A percentile compares a stretch with the other conserved stretches of the same genome.
Conservation (phyloP, 1,140 invertebrate species). For the Drosophila quadrilineata region DNA sequence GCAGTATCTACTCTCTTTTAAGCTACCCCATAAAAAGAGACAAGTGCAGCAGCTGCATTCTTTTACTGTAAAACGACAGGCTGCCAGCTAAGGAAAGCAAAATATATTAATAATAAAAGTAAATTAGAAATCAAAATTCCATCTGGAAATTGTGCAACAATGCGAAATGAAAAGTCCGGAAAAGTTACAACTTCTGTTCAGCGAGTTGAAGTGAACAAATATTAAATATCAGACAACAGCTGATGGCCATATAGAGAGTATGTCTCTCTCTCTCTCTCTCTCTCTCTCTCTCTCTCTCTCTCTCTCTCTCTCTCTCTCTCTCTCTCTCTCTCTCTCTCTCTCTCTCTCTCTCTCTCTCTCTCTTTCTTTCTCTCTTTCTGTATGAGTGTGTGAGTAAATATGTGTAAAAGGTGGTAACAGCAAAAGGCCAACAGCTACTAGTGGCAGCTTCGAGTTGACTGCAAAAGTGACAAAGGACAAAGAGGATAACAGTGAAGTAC, state of each 20-base stretch:
- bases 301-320: too few species aligned
- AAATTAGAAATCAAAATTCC: constrained; percentile 16
- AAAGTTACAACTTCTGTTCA: neutral
- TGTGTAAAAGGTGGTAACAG: constrained; percentile 10
- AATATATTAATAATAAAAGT: constrained; percentile 7
- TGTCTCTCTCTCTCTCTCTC: too few species aligned
- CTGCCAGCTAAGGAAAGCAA: neutral
- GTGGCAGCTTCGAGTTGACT: neutral
- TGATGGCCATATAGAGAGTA: too few species aligned
- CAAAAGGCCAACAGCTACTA: neutral
- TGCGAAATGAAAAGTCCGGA: constrained; percentile 2
- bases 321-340: too few species aligned
- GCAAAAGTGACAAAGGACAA: neutral
- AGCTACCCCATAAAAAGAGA: too few species aligned
- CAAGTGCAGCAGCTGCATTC: neutral
- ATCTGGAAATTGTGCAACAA: constrained; percentile 14
- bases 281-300: too few species aligned
- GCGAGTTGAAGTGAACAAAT: neutral
- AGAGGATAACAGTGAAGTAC: too few species aligned
- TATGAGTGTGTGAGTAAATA: too few species aligned
- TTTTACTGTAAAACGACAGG: too few species aligned
- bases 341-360: too few species aligned
- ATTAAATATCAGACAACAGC: constrained; percentile 3
- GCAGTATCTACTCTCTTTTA: too few species aligned
- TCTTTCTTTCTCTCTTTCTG: too few species aligned